Evolutionary conservation across 2,113 vertebrate species (phyloP).

Genomic region (Philantomba maxwellii): DNA sequence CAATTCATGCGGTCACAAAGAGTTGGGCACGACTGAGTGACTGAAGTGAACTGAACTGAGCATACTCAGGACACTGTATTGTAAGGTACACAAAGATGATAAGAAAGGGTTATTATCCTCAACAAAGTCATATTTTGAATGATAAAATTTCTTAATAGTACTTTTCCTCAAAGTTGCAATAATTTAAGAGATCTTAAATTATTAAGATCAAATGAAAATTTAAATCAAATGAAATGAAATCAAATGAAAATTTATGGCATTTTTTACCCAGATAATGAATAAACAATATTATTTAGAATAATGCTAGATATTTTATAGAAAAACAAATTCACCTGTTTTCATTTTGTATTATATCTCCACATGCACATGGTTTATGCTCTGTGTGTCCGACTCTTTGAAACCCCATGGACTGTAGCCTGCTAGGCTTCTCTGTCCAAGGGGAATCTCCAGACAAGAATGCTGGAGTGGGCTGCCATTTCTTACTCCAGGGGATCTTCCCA

Average conservation of each 20-base stretch:
- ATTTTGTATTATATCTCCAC: not conserved
- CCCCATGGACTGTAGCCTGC: not conserved
- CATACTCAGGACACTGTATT: not conserved
- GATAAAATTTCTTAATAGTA: not conserved
- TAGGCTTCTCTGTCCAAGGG: not conserved
- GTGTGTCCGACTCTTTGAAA: not conserved
- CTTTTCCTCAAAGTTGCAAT: not conserved
- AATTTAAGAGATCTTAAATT: no score
- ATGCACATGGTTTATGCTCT: not conserved
- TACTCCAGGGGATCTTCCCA: not conserved
- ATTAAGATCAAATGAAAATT: not conserved
- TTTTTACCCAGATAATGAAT: not conserved
- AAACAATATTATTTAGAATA: not conserved
- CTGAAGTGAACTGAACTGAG: no score
- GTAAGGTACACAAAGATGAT: not conserved
- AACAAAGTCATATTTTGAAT: not conserved
- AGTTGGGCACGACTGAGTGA: fast-evolving
- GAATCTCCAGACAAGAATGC: not conserved
- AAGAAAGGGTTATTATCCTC: not conserved
- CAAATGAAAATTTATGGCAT: not conserved
- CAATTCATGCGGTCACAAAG: fast-evolving
- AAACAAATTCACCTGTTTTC: not conserved
- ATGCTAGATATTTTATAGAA: not conserved
- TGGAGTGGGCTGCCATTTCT: not conserved
- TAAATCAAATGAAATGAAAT: no score